Evolutionary conservation across 2,797 vertebrate genomes (phyloP), one percentile per base, ranked within the genome.

Genomic region (Nyctalus aviator): DNA sequence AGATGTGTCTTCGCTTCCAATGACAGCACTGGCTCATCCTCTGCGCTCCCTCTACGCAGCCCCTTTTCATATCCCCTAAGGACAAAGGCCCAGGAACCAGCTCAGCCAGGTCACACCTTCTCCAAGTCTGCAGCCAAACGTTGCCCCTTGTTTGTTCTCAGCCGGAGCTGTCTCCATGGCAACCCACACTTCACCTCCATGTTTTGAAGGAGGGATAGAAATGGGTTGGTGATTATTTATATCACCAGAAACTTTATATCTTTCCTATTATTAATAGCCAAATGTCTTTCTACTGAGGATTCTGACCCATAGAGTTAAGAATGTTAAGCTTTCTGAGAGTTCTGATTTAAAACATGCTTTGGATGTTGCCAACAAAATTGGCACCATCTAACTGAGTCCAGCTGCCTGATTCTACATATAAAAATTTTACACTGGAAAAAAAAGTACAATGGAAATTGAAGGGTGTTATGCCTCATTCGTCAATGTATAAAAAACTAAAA

Each of bases 341-440:
- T 88, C 53, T 86, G 30, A 77, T 72, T 86, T 93, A 84, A 89
- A 93, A 91, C 32, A 77, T 1, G 44, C 5, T 66, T n/a, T 30
- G 50, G 20, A 55, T 55, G 53, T 44, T 44, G 44, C 44, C 44
- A 44, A 44, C 10, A 44, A 44, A 44, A 66, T 9, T 32, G n/a
- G 15, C n/a, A 32, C n/a, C 30, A 66, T 17, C 64, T 66, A 66
- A 66, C 64, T 66, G 64, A 66, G 27, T 35, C n/a, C 64, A 68
- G 17, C 17, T 35, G 64, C n/a, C 17, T 10, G 35, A 20, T 68
- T 35, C n/a, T 68, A 35, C 64, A 35, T 20, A 32, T 68, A 35
- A 68, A 68, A 68, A 32, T 32, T 68, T 68, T 35, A 62, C 64
- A 10, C n/a, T 35, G n/a, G 8, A 9, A 20, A 68, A 68, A 62